Evolutionary conservation across 2,888 invertebrate species (phyloP).

Genomic region (Norana najaformis): DNA sequence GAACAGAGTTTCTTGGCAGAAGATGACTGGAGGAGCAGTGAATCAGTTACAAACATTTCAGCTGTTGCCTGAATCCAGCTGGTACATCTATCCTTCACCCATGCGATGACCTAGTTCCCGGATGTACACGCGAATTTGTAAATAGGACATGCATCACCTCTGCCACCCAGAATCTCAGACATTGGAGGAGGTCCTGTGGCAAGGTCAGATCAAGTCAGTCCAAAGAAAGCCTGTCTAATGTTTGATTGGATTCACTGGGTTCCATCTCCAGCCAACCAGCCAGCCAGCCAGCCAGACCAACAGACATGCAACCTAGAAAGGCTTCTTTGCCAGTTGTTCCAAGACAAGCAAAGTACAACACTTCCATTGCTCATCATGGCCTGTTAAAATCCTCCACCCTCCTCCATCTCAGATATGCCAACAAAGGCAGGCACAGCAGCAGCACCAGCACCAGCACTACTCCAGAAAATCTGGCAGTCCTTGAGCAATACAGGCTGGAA

Average conservation of each 20-base stretch:
- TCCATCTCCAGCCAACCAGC: neutral
- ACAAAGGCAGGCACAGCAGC: neutral
- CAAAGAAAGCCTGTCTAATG: slow-evolving; percentile 5
- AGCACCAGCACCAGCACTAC: neutral
- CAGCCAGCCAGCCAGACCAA: neutral
- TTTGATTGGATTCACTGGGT: neutral
- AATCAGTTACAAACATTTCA: neutral
- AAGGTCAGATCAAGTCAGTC: slow-evolving; percentile 6
- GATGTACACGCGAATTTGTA: slow-evolving; percentile 1
- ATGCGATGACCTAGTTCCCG: slow-evolving; percentile 2
- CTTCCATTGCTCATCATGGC: neutral
- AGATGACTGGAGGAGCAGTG: neutral
- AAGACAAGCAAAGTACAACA: neutral
- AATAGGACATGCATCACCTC: neutral
- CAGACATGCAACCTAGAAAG: neutral
- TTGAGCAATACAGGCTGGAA: neutral
- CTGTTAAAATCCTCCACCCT: neutral
- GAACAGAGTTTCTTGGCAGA: neutral
- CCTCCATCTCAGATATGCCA: neutral
- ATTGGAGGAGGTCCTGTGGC: neutral
- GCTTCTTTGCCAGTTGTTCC: neutral
- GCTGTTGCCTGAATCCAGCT: neutral
- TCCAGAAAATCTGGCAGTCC: neutral
- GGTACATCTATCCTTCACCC: neutral
- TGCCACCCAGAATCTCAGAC: neutral